These are phyloP conservation scores for Polymixis lichenea DNA, from an alignment of 2,888 invertebrate genomes.

Conservation along the genomic window DNA sequence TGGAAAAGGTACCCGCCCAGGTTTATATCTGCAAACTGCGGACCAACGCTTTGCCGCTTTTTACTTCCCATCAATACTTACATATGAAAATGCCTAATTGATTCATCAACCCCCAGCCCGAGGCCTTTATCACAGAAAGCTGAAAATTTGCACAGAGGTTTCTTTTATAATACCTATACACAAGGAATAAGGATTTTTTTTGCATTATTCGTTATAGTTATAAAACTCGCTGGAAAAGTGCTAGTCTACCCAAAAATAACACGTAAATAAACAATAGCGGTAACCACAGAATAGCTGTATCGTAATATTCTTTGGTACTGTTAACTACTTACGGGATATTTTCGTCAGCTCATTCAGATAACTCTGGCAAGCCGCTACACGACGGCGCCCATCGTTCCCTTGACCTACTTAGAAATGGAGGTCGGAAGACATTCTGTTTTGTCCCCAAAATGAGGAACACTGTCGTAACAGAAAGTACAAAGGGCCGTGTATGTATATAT, in stretches of 20 bases:
- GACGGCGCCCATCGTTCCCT: slow-evolving; percentile 36
- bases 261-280: background rate
- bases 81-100: background rate
- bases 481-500: background rate
- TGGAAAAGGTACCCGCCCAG: background rate
- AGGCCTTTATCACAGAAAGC: background rate
- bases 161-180: too few relatives aligned
- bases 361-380: slow-evolving; percentile 3
- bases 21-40: background rate
- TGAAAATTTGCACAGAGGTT: background rate
- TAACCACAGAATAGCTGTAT: background rate
- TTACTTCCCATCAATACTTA: background rate
- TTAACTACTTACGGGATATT: slow-evolving; percentile 5
- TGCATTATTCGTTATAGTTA: background rate
- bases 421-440: slow-evolving; percentile 32
- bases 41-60: background rate
- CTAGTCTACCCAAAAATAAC: background rate
- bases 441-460: slow-evolving; percentile 20
- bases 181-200: background rate
- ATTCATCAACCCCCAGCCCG: background rate
- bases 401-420: slow-evolving; percentile 47
- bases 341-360: slow-evolving; percentile 18
- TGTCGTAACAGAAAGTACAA: slow-evolving; percentile 3
- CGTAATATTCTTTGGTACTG: background rate
- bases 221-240: background rate